Evolutionary conservation across 2,888 invertebrate species (phyloP).

Genomic region (Eupithecia subumbrata): DNA sequence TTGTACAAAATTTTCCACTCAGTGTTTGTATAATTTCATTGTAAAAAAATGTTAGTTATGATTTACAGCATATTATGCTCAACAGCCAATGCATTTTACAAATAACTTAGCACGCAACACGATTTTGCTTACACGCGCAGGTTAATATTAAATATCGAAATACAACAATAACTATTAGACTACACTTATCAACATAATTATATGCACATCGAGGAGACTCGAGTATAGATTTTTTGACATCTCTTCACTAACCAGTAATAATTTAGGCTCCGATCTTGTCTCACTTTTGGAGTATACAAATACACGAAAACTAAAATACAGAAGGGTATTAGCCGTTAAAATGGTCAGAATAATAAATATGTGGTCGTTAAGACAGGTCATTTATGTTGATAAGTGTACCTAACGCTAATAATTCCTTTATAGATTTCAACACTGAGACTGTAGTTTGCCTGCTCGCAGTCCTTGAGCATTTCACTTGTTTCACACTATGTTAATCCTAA

Average conservation of each 20-base stretch:
- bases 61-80: conserved; percentile 7
- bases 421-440: conserved; percentile 26
- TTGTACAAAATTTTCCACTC: conserved; percentile 23
- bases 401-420: conserved; percentile 7
- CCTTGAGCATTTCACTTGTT: conserved; percentile 29
- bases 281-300: not conserved
- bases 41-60: conserved; percentile 1
- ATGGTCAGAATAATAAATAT: not conserved
- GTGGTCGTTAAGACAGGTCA: not conserved
- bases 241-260: not conserved
- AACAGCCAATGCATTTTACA: conserved; percentile 9
- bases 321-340: not conserved
- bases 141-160: conserved; percentile 10
- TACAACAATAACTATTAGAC: conserved; percentile 13
- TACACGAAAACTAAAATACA: not conserved
- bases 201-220: not conserved
- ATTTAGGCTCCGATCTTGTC: not conserved
- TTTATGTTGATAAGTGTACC: not conserved
- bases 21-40: conserved; percentile 10
- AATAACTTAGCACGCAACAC: not conserved
- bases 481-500: conserved; percentile 22
- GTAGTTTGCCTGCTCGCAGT: conserved; percentile 23
- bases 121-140: conserved; percentile 6
- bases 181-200: conserved; percentile 19
- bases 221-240: conserved; percentile 9